These are phyloP conservation scores for Noctuana brunneofusca DNA, from an alignment of 2,888 invertebrate species.

Conservation along the genomic window DNA sequence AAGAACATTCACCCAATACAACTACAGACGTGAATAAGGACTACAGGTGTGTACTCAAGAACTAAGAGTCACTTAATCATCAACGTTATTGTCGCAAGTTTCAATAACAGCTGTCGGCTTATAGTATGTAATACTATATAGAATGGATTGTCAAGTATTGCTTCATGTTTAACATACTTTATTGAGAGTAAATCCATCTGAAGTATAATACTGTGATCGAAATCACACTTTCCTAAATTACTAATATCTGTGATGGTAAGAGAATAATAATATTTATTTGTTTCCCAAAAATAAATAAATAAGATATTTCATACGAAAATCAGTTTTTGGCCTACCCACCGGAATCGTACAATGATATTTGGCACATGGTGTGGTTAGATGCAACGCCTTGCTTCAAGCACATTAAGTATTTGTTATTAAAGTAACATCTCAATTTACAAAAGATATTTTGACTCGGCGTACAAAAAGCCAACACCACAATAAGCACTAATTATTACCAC, in stretches of 20 bases:
- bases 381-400: slow-evolving; percentile 46
- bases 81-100: slow-evolving; percentile 10
- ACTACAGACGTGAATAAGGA: slow-evolving; percentile 79
- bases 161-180: slow-evolving; percentile 51
- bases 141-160: slow-evolving; percentile 40
- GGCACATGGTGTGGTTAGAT: slow-evolving; percentile 29
- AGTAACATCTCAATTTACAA: slow-evolving; percentile 13
- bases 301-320: slow-evolving; percentile 53
- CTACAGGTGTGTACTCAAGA: slow-evolving; percentile 83
- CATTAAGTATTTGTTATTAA: slow-evolving; percentile 18
- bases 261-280: slow-evolving; percentile 60
- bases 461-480: slow-evolving; percentile 16
- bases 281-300: too few species aligned
- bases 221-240: slow-evolving; percentile 73
- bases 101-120: slow-evolving; percentile 42
- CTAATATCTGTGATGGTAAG: slow-evolving; percentile 77
- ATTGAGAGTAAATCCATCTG: slow-evolving; percentile 43
- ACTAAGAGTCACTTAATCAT: slow-evolving; percentile 55
- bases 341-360: slow-evolving; percentile 50
- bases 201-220: slow-evolving; percentile 59
- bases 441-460: slow-evolving; percentile 16
- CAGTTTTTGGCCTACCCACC: slow-evolving; percentile 71
- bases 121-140: slow-evolving; percentile 52
- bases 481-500: slow-evolving; percentile 12
- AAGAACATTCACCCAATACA: slow-evolving; percentile 79